Percentiles rank a stretch among this genome's conserved stretches.
Evolutionary conservation across 2,888 invertebrate genomes (phyloP).

Genomic region (Hermodice carunculata): DNA sequence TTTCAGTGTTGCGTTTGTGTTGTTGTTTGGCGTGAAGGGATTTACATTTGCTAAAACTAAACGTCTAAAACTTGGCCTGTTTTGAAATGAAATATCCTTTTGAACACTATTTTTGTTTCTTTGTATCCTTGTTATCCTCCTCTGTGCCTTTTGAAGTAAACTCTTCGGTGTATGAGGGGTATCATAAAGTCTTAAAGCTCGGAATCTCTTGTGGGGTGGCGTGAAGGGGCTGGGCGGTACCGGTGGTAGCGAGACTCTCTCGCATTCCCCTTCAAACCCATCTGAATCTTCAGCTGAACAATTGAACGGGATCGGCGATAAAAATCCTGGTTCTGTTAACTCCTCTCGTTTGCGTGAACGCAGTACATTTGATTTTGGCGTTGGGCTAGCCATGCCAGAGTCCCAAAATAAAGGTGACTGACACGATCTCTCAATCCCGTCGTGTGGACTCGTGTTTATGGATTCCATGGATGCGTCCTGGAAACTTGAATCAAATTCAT

Average conservation of each 20-base stretch:
- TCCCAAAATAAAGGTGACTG: neutral
- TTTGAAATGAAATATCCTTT: slow-evolving; percentile 6
- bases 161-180: slow-evolving; percentile 90
- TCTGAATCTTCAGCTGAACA: too few relatives aligned
- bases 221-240: slow-evolving; percentile 37
- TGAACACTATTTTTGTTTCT: slow-evolving; percentile 66
- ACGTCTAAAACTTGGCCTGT: neutral
- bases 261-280: slow-evolving; percentile 19
- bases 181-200: slow-evolving; percentile 80
- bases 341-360: too few relatives aligned
- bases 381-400: slow-evolving; percentile 16
- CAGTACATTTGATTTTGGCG: slow-evolving; percentile 11
- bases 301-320: slow-evolving; percentile 27
- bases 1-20: too few relatives aligned
- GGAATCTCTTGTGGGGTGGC: slow-evolving; percentile 72
- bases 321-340: too few relatives aligned
- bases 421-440: neutral
- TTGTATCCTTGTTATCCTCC: slow-evolving; percentile 24
- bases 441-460: neutral
- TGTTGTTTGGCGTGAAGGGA: slow-evolving; percentile 76
- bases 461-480: neutral
- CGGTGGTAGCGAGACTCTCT: neutral
- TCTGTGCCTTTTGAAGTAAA: slow-evolving; percentile 76
- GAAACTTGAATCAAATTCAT: slow-evolving; percentile 6
- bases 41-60: slow-evolving; percentile 77